Evolutionary conservation across 1,140 invertebrate genomes (phyloP), one percentile per base, ranked within the genome.

Genomic region (Cyphomyrmex costatus): DNA sequence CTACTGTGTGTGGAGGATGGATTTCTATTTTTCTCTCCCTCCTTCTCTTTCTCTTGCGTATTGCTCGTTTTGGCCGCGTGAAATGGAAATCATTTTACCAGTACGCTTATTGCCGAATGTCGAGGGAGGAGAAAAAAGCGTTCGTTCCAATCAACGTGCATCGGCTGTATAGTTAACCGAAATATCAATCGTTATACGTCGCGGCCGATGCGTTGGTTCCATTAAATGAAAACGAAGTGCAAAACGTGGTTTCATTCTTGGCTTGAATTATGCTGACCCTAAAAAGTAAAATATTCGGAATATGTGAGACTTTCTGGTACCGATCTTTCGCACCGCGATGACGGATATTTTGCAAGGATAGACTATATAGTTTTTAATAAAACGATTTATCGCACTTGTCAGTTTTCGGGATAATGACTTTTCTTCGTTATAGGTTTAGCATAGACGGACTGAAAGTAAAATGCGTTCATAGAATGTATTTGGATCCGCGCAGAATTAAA

Each of bases 201-300:
- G 80, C 49, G 61, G 36, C 56, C 53, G 36, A 61, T 76, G 79
- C 79, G 65, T 36, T 66, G 65, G 66, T 79, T 80, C 71, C 70
- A 87, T 90, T 89, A 89, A 87, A 84, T 65, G 88, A 84, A 89
- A 89, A 58, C 77, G 49, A 89, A 89, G 56, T 85, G 83, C 51
- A 82, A 79, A 87, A 89, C 51, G 61, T 66, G 76, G 85, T 79
- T 87, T 90, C 78, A 33, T 46, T 87, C 85, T 87, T 87, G 77
- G 86, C 61, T 56, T 27, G 36, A 21, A n/a, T 46, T 66, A 53
- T 53, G 21, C 66, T 51, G 56, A 60, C 53, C 82, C 58, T 74
- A 6, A 46, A 46, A 63, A n/a, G 61, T 33, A 30, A 66, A 68
- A 74, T 63, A 71, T 77, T 71, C 53, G 12, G 7, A 21, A 33